A percentile compares a stretch with the other conserved stretches of the same genome.
Evolutionary conservation across 2,888 invertebrate species (phyloP).

Genomic region (Mechanitis messenoides): DNA sequence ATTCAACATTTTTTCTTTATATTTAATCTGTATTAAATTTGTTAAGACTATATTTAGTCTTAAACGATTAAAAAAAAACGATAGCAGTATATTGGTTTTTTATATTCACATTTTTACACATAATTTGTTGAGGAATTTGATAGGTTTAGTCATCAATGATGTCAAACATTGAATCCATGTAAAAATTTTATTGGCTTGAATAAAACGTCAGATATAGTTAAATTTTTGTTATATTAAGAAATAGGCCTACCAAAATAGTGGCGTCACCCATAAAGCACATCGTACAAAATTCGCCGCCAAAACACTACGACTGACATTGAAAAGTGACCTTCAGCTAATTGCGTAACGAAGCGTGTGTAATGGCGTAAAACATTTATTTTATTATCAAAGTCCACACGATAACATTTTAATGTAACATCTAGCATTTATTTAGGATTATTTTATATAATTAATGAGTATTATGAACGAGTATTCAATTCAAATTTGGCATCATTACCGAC

Average conservation of each 20-base stretch:
- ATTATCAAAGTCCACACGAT: conserved; percentile 8
- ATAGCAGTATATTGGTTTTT: too few species aligned
- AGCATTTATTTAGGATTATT: background rate
- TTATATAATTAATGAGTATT: too few species aligned
- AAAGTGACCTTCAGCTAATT: conserved; percentile 36
- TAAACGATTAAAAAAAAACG: too few species aligned
- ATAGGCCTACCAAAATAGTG: conserved; percentile 9
- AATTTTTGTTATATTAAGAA: too few species aligned
- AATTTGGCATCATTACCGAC: background rate
- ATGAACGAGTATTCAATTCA: background rate
- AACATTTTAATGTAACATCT: background rate
- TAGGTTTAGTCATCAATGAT: too few species aligned
- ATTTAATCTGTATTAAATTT: too few species aligned
- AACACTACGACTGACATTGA: conserved; percentile 32
- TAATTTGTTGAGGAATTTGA: too few species aligned
- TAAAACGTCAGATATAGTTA: background rate
- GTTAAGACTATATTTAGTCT: too few species aligned
- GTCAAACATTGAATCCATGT: background rate
- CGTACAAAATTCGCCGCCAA: conserved; percentile 33
- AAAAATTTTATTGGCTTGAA: background rate
- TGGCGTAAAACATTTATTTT: conserved; percentile 19
- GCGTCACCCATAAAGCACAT: conserved; percentile 25
- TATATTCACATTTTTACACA: too few species aligned
- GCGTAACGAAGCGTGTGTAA: conserved; percentile 26
- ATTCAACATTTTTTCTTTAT: too few species aligned